Base-by-base conservation (phyloP, 1,140 invertebrate genomes). In the Drosophila erecta region DNA sequence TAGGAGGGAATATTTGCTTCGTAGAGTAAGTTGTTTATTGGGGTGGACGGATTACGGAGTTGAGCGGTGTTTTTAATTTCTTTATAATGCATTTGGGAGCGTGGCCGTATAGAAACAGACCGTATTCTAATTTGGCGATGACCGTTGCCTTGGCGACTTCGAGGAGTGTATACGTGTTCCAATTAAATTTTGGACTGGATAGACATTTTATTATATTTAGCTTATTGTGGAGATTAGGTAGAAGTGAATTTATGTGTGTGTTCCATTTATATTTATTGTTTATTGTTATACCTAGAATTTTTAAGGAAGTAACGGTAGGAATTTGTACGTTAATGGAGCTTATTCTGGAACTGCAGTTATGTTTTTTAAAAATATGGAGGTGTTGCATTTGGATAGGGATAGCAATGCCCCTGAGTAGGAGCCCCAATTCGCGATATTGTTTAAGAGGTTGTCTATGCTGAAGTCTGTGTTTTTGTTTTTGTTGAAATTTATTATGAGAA, bases 31-130 rank as follows among this genome's bases (percentile, higher is more conserved):
- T n/a, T n/a, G n/a, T n/a, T n/a, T n/a, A n/a, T n/a, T n/a, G n/a
- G n/a, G n/a, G n/a, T n/a, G n/a, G 8, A 12, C n/a, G 51, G 11
- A 46, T 64, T 37, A 30, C 41, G 2, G 51, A 15, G 41, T 55
- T 64, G 7, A 56, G 24, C 12, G 17, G 30, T 51, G 30, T 51
- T 51, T 44, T 51, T 51, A 51, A 8, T 51, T 51, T 51, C 11
- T 35, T 51, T 51, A 51, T 20, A 22, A 51, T 51, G 12, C 27
- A 37, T 51, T 35, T 51, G 33, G n/a, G 14, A 27, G 53, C 41
- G 38, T 30, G 38, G 15, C n/a, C 22, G 22, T 24, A 24, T 24
- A 24, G 22, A 24, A 24, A 24, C 22, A 24, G 22, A 24, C 22
- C 22, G 53, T 41, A 40, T 24, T 37, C 33, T 53, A 37, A 6